Percentiles rank a stretch among this genome's conserved stretches.
Conservation (phyloP, 2,113 vertebrate species). For the Catagonus wagneri region DNA sequence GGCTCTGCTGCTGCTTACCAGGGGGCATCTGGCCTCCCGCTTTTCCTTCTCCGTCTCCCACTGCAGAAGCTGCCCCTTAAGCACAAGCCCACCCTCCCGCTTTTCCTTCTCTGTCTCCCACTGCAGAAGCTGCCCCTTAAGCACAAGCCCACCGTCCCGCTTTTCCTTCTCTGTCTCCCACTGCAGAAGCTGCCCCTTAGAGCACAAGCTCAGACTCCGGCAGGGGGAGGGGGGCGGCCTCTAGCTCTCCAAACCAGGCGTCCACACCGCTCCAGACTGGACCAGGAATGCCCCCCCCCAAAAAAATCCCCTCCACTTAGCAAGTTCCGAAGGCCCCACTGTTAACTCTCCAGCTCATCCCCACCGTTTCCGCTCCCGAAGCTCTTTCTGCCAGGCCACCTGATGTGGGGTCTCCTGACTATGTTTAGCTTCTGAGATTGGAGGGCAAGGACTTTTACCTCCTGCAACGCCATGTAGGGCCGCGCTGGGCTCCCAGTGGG, state of each 20-base stretch:
- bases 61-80: neutral
- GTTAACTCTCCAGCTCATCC: neutral
- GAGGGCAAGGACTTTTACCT: conserved; percentile 38
- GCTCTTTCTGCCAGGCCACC: neutral
- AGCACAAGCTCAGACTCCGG: neutral
- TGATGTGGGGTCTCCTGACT: neutral
- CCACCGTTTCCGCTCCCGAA: neutral
- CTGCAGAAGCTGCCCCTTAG: neutral
- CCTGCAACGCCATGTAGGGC: neutral
- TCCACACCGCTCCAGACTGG: neutral
- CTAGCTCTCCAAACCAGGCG: neutral
- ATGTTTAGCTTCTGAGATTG: conserved; percentile 6
- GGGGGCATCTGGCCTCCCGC: neutral
- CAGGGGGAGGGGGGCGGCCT: no score
- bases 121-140: neutral
- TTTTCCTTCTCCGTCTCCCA: neutral
- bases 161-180: neutral
- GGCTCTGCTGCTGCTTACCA: neutral
- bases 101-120: neutral
- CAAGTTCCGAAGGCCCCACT: neutral
- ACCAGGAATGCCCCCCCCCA: no score
- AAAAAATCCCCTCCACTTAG: neutral
- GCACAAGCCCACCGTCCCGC: neutral
- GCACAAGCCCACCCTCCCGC: neutral
- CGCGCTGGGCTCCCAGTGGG: neutral